Base-by-base conservation (phyloP, 2,888 invertebrate species). In the Plutella xylostella region DNA sequence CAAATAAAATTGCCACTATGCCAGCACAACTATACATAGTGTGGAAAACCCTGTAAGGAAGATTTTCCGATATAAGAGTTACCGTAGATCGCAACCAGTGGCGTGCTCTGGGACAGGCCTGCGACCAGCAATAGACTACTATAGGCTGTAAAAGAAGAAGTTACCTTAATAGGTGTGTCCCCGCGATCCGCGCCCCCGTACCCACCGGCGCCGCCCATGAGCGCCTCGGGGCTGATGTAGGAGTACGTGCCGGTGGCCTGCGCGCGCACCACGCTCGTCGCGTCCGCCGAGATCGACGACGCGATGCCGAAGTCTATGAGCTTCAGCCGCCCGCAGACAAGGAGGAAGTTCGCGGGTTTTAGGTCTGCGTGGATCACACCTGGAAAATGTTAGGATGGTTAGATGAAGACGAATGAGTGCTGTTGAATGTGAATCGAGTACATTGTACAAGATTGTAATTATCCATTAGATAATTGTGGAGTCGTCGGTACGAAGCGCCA, bases 231-330 rank as follows among this genome's bases (percentile, higher is more conserved):
- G 70, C 97, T 96, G 78, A 98, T 97, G 74, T 96, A 98, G 71
- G 96, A 96, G 64, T 93, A 90, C 0, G 98, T 97, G 41, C 98
- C 98, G 46, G 92, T 89, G 51, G 91, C 89, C 55, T 89, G 89
- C 58, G 92, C 88, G 68, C 93, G 94, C 43, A 93, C 87, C 46
- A 97, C 92, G 60, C 93, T 94, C 0, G 97, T 98, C 69, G 91
- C 92, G 71, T 98, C 96, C 46, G 88, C 86, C 56, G 93, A 91
- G 54, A 98, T 88, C 43, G 91, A 90, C 39, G 94, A 93, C 40
- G 98, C 94, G 61, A 98, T 97, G 44, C 98, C 98, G 83, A 98
- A 98, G 84, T 98, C 98, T 54, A 98, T 99, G 47, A 98, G 82
- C 82, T 98, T 98, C 45, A 98, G 74, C 35, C 91, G 87, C 2